Percentiles rank a stretch among this genome's conserved stretches.
Evolutionary conservation across 2,888 invertebrate genomes (phyloP).

Genomic region (Desoria tigrina): DNA sequence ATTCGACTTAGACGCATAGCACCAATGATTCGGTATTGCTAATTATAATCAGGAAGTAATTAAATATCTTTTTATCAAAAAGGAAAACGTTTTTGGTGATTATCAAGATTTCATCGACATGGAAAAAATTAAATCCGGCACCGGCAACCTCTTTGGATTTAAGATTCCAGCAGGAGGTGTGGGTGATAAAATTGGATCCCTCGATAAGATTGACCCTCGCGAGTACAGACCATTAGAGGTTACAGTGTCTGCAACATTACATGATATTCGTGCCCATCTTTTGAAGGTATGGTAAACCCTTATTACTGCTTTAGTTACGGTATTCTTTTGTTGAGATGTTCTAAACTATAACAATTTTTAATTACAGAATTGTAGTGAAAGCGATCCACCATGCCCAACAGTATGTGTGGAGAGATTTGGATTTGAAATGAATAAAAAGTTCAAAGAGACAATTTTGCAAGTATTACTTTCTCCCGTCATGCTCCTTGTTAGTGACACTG

Average conservation of each 20-base stretch:
- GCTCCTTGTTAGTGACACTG: constrained; percentile 73
- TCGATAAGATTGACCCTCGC: constrained; percentile 73
- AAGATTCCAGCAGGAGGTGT: constrained; percentile 29
- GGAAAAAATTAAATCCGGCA: constrained; percentile 63
- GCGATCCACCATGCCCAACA: constrained; percentile 88
- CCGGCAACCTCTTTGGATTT: constrained; percentile 28
- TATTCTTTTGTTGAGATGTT: constrained; percentile 49
- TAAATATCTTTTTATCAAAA: constrained; percentile 26
- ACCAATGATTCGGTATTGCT: not conserved
- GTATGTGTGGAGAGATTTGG: constrained; percentile 86
- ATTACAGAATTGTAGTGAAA: constrained; percentile 76
- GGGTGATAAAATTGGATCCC: constrained; percentile 14
- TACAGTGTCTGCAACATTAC: constrained; percentile 86
- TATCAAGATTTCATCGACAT: constrained; percentile 92
- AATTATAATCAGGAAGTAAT: not conserved
- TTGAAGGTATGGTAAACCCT: constrained; percentile 64
- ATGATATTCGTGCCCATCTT: constrained; percentile 93
- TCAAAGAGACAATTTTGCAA: constrained; percentile 87
- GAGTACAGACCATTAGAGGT: constrained; percentile 87
- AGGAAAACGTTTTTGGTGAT: constrained; percentile 96
- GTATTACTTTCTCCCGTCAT: constrained; percentile 85
- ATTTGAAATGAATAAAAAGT: constrained; percentile 96
- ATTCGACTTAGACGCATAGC: constrained; percentile 34
- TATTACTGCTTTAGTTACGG: no score
- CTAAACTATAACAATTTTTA: constrained; percentile 21